These are phyloP conservation scores for Acanthococcus lagerstroemiae DNA, from an alignment of 2,888 invertebrate species.

Conservation along the genomic window DNA sequence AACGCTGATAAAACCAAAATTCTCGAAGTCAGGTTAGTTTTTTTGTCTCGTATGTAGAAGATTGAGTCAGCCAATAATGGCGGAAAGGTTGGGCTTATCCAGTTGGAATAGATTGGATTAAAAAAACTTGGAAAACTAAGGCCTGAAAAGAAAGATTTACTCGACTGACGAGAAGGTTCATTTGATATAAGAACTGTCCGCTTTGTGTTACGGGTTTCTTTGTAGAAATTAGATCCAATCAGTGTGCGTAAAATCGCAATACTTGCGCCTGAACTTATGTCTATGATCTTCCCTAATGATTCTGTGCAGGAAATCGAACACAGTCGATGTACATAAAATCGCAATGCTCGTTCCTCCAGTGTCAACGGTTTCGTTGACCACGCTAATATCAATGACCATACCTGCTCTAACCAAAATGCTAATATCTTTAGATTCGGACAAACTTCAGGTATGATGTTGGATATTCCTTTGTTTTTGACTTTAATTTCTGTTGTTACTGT, in stretches of 20 bases:
- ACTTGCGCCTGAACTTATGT: background rate
- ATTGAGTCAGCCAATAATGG: too few relatives aligned
- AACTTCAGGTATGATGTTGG: background rate
- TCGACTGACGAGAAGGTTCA: too few relatives aligned
- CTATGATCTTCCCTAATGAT: background rate
- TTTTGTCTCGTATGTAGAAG: background rate
- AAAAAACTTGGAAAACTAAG: too few relatives aligned
- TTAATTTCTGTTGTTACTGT: background rate
- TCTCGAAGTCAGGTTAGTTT: slow-evolving; percentile 16
- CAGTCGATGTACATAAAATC: slow-evolving; percentile 1
- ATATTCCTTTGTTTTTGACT: background rate
- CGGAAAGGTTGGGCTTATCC: too few relatives aligned
- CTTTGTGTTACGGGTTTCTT: too few relatives aligned
- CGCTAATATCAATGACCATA: slow-evolving; percentile 41
- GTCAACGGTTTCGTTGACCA: slow-evolving; percentile 20
- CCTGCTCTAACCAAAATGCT: slow-evolving; percentile 79
- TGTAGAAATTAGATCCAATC: too few relatives aligned
- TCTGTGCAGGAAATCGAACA: slow-evolving; percentile 3
- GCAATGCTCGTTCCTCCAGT: slow-evolving; percentile 23
- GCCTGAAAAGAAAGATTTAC: too few relatives aligned
- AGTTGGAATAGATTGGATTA: too few relatives aligned
- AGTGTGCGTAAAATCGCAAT: too few relatives aligned
- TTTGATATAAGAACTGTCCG: too few relatives aligned
- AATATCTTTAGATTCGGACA: slow-evolving; percentile 77
- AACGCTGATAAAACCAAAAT: slow-evolving; percentile 23